Percentiles rank a stretch among this genome's conserved stretches.
These are phyloP conservation scores for Clistopyga incitator DNA, from an alignment of 2,888 invertebrate genomes.

Conservation along the genomic window DNA sequence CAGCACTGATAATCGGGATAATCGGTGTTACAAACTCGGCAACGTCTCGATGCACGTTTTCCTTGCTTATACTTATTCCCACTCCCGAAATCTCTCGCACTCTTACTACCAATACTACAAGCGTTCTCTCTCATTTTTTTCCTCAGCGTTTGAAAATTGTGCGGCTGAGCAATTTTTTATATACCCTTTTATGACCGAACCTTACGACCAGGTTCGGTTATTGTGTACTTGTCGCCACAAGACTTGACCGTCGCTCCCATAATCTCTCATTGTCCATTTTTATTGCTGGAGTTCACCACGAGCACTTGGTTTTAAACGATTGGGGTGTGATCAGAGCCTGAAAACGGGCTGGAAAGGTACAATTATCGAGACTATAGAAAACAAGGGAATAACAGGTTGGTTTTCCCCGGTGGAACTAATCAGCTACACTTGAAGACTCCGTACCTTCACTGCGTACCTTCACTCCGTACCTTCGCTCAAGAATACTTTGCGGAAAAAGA, in stretches of 20 bases:
- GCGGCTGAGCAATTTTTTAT: slow-evolving; percentile 57
- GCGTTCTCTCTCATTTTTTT: background rate
- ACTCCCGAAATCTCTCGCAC: background rate
- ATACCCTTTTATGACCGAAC: slow-evolving; percentile 24
- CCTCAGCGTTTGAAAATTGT: slow-evolving; percentile 46
- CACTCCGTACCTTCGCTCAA: background rate
- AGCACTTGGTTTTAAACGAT: background rate
- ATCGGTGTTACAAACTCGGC: slow-evolving; percentile 24
- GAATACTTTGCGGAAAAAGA: background rate
- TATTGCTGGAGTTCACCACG: slow-evolving; percentile 29
- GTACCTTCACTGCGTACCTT: background rate
- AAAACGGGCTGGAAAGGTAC: background rate
- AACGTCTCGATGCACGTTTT: slow-evolving; percentile 18
- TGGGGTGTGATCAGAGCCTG: background rate
- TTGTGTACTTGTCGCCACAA: slow-evolving; percentile 61
- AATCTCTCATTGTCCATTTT: slow-evolving; percentile 43
- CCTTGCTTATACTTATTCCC: slow-evolving; percentile 22
- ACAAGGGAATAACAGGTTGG: slow-evolving; percentile 22
- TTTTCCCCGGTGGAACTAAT: slow-evolving; percentile 51
- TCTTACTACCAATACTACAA: background rate
- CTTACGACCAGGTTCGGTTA: slow-evolving; percentile 36
- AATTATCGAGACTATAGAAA: slow-evolving; percentile 8
- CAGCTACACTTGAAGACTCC: background rate
- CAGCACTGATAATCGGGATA: slow-evolving; percentile 56
- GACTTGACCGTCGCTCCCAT: slow-evolving; percentile 33